Conservation (phyloP, 1,140 invertebrate genomes). For the Diabrotica undecimpunctata region DNA sequence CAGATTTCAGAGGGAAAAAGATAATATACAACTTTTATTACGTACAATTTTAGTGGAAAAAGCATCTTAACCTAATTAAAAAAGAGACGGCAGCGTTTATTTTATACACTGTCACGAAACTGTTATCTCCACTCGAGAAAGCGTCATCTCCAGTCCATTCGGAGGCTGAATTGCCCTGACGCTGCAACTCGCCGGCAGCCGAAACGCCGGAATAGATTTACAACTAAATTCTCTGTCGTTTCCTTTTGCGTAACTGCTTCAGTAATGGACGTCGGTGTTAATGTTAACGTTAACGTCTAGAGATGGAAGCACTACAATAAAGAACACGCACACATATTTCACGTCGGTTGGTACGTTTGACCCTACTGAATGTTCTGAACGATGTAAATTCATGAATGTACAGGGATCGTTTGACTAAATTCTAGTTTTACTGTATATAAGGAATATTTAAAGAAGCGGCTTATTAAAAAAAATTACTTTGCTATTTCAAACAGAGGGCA, state of each 20-base stretch:
- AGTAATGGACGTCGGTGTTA: constrained; percentile 3
- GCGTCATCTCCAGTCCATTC: background rate
- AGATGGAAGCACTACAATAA: constrained; percentile 2
- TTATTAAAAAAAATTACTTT: too few relatives aligned
- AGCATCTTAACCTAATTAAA: too few relatives aligned
- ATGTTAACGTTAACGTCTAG: background rate
- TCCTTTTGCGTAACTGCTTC: constrained; percentile 8
- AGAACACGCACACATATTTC: constrained; percentile 2
- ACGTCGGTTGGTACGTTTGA: background rate
- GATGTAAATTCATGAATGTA: background rate
- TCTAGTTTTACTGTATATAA: too few relatives aligned
- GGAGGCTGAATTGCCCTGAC: background rate
- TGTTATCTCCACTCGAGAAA: too few relatives aligned
- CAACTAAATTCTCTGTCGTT: constrained; percentile 9
- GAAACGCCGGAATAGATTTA: constrained; percentile 9
- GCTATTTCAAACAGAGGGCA: too few relatives aligned
- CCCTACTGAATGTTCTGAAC: background rate
- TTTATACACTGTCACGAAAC: too few relatives aligned
- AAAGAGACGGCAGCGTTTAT: too few relatives aligned
- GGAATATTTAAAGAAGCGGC: too few relatives aligned
- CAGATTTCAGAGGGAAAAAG: too few relatives aligned
- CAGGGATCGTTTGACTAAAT: too few relatives aligned
- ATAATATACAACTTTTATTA: too few relatives aligned
- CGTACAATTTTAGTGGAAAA: too few relatives aligned
- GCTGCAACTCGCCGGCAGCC: background rate